These are phyloP conservation scores for Tuta absoluta DNA, from an alignment of 2,888 invertebrate genomes.

Conservation along the genomic window DNA sequence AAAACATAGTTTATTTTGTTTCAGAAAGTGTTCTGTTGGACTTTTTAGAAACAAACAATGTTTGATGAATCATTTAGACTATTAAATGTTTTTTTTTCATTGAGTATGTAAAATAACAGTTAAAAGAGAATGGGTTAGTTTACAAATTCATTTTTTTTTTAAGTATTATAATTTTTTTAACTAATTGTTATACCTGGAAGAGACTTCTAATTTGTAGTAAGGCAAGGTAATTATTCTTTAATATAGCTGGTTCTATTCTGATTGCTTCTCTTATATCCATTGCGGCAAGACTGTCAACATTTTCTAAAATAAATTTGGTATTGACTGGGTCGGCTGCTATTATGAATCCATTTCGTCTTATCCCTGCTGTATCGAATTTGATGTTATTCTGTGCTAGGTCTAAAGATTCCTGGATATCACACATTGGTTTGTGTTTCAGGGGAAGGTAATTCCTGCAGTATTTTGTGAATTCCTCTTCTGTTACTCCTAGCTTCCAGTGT, in stretches of 20 bases:
- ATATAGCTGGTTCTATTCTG: constrained; percentile 81
- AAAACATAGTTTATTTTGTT: too few relatives aligned
- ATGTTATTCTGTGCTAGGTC: constrained; percentile 79
- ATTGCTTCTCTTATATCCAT: constrained; percentile 79
- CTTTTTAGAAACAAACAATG: too few relatives aligned
- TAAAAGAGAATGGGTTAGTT: too few relatives aligned
- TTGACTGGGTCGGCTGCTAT: constrained; percentile 82
- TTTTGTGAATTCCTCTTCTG: constrained; percentile 60
- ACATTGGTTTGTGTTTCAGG: constrained; percentile 67
- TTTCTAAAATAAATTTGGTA: constrained; percentile 76
- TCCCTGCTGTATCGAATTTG: constrained; percentile 74
- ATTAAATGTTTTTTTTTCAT: too few relatives aligned
- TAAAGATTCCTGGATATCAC: constrained; percentile 78
- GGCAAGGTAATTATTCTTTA: constrained; percentile 81
- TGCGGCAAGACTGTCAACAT: constrained; percentile 78
- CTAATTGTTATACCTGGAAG: constrained; percentile 63
- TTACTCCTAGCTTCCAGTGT: constrained; percentile 59
- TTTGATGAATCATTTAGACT: too few relatives aligned
- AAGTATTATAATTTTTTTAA: neutral
- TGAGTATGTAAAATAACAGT: too few relatives aligned
- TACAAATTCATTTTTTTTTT: too few relatives aligned
- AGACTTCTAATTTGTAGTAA: constrained; percentile 78
- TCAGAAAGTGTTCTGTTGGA: too few relatives aligned
- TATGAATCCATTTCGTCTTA: constrained; percentile 82
- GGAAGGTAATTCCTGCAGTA: constrained; percentile 66